A percentile compares a stretch with the other conserved stretches of the same genome.
These are phyloP conservation scores for Pristionchus entomophagus DNA, from an alignment of 2,888 invertebrate species.

Conservation along the genomic window DNA sequence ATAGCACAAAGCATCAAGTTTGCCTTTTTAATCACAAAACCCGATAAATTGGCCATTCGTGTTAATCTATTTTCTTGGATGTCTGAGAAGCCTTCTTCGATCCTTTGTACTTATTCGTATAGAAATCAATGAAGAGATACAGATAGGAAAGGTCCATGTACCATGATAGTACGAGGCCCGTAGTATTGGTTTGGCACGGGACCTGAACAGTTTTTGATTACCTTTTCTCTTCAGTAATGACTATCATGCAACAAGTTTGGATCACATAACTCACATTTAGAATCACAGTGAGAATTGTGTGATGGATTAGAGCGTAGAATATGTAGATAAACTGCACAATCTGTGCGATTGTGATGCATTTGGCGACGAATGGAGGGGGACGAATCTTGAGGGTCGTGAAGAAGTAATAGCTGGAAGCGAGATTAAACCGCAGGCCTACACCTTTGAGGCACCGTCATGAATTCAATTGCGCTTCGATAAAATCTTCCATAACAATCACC, in stretches of 20 bases:
- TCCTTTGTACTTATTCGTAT: constrained; percentile 1
- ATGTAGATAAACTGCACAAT: neutral
- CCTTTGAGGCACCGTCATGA: too few relatives aligned
- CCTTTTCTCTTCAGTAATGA: too few relatives aligned
- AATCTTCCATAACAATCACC: too few relatives aligned
- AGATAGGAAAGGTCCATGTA: constrained; percentile 10
- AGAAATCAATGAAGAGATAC: constrained; percentile 1
- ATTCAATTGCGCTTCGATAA: too few relatives aligned
- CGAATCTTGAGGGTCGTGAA: neutral
- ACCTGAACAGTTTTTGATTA: neutral
- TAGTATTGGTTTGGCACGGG: neutral
- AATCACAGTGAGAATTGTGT: neutral
- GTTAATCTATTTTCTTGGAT: too few relatives aligned
- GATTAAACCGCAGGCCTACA: too few relatives aligned
- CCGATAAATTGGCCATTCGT: too few relatives aligned
- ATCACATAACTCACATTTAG: too few relatives aligned
- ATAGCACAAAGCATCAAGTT: too few relatives aligned
- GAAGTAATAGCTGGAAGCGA: neutral
- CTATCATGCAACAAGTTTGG: too few relatives aligned
- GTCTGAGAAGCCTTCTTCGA: too few relatives aligned
- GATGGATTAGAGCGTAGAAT: neutral
- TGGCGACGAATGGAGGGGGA: neutral
- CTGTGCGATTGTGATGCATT: neutral
- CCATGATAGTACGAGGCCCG: neutral
- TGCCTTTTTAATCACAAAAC: too few relatives aligned